Base-by-base conservation (phyloP, 2,797 vertebrate species). In the Takifugu ocellatus region DNA sequence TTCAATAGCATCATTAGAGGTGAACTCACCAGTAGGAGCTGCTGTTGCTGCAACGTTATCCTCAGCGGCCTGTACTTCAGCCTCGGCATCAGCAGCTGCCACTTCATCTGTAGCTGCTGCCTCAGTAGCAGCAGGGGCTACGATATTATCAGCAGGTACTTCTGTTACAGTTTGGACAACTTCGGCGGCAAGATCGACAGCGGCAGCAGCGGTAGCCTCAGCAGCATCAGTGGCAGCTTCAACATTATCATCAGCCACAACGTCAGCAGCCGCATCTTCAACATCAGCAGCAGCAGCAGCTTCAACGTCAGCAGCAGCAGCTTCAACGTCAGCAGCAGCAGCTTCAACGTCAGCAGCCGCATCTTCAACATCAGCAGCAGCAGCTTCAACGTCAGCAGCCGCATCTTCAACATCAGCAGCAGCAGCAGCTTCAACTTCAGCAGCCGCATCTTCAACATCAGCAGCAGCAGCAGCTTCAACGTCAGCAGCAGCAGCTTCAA, bases 11-110 rank as follows among this genome's bases (percentile, higher is more conserved):
- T n/a, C 16, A 1, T 7, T 46, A 17, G 17, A 21, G 16, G 17
- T 17, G 6, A 17, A 12, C 31, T 66, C 12, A 90, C 89, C 88
- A 68, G 84, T 76, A 68, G 82, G 62, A 52, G 72, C 77, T 33
- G 21, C 69, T 52, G 84, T 78, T 11, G 74, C 78, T 52, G 68
- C 69, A 51, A 60, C 75, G 43, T 78, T 81, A 56, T 83, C 87
- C 47, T 72, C 84, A n/a, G 80, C 65, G 49, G 81, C 87, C 53
- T 76, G 39, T 3, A 72, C 56, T 71, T 89, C 88, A 10, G 67
- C 74, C 57, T 87, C 89, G 0, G 68, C 11, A 49, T 71, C 63
- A 26, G 62, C 74, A 15, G 43, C 70, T 39, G 48, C 43, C 6
- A 44, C 43, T 12, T 71, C 84, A 17, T 76, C 75, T 39, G 66